A percentile compares a stretch with the other conserved stretches of the same genome.
Evolutionary conservation across 2,888 invertebrate species (phyloP).

Genomic region (Tridacna gigas): DNA sequence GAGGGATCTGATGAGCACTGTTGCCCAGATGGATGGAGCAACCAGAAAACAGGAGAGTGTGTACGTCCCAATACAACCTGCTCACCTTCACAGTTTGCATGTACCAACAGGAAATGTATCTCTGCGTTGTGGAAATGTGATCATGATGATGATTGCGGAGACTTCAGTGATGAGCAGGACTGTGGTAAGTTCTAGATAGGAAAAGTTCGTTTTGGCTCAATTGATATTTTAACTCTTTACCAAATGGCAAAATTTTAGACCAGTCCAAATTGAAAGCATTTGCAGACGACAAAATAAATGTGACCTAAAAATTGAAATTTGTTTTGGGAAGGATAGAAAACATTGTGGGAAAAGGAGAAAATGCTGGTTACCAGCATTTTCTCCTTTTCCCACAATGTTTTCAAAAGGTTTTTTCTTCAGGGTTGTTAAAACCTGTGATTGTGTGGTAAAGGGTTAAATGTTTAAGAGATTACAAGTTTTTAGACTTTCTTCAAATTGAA

Average conservation of each 20-base stretch:
- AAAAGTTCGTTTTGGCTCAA: not conserved
- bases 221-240: not conserved
- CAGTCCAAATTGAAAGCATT: too few species aligned
- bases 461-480: too few species aligned
- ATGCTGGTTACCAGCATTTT: too few species aligned
- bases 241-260: not conserved
- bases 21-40: conserved; percentile 63
- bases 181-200: conserved; percentile 38
- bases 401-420: too few species aligned
- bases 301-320: too few species aligned
- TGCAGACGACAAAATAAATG: too few species aligned
- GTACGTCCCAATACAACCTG: conserved; percentile 16
- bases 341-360: too few species aligned
- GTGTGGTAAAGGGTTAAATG: too few species aligned
- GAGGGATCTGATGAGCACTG: conserved; percentile 72
- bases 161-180: conserved; percentile 87
- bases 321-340: too few species aligned
- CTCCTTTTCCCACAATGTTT: too few species aligned
- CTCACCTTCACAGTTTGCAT: conserved; percentile 64
- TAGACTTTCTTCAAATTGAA: too few species aligned
- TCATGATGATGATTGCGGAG: conserved; percentile 83
- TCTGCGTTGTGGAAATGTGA: conserved; percentile 69
- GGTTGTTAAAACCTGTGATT: too few species aligned
- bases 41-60: conserved; percentile 48
- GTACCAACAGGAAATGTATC: conserved; percentile 73